Conservation (phyloP, 1,140 invertebrate species). For the Trypoxylus dichotomus region DNA sequence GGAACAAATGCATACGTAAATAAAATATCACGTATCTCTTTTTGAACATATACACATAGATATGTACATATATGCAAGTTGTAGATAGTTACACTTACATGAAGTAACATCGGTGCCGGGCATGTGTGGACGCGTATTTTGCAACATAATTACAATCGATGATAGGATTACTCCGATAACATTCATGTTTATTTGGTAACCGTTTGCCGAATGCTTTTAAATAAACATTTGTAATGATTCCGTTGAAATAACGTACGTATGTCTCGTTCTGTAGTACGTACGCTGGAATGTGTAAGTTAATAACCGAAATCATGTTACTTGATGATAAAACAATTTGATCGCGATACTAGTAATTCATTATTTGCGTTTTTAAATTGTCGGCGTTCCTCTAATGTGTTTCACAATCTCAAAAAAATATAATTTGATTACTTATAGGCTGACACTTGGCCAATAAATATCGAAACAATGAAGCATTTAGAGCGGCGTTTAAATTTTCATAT, state of each 20-base stretch:
- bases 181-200: neutral
- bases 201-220: neutral
- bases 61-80: no score
- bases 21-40: neutral
- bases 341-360: neutral
- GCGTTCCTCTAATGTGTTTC: neutral
- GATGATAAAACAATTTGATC: conserved; percentile 1
- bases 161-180: neutral
- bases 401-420: neutral
- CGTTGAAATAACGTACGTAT: neutral
- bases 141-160: neutral
- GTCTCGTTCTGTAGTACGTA: neutral
- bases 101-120: neutral
- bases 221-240: neutral
- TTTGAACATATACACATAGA: no score
- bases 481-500: no score
- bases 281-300: neutral
- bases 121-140: neutral
- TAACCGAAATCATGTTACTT: neutral
- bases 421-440: no score
- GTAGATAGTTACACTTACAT: no score
- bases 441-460: no score
- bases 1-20: neutral
- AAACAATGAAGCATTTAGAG: no score
- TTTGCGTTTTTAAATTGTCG: neutral